Conservation (phyloP, 2,888 invertebrate genomes). For the Drosophila atripex region DNA sequence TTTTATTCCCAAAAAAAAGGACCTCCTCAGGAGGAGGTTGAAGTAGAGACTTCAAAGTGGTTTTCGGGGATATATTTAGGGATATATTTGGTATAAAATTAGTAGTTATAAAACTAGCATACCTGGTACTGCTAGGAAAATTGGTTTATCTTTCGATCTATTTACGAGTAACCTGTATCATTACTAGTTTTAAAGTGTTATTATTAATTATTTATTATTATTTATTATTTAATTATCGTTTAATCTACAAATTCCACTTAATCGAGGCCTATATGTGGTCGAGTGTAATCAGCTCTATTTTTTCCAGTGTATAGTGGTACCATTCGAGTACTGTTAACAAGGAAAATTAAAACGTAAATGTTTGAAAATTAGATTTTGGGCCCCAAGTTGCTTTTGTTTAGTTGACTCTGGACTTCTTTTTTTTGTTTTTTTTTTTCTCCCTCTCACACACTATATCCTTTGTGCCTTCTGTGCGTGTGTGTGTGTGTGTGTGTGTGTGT, state of each 20-base stretch:
- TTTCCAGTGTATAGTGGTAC: neutral
- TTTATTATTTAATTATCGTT: no score
- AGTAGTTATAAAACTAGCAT: no score
- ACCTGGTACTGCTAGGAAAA: slow-evolving; percentile 18
- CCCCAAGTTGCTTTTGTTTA: slow-evolving; percentile 68
- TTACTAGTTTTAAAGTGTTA: no score
- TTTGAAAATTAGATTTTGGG: slow-evolving; percentile 77
- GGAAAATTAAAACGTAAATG: slow-evolving; percentile 78
- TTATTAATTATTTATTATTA: no score
- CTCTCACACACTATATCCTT: slow-evolving; percentile 1
- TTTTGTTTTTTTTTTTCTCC: neutral
- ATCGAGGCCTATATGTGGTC: no score
- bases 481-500: slow-evolving; percentile 36
- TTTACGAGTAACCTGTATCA: no score
- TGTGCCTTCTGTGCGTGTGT: slow-evolving; percentile 24
- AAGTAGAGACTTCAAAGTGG: neutral
- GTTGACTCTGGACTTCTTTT: slow-evolving; percentile 13
- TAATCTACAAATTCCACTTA: no score
- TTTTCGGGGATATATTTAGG: neutral
- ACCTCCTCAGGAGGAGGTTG: neutral
- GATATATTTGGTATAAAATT: neutral
- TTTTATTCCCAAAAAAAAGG: neutral
- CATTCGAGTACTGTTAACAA: slow-evolving; percentile 71
- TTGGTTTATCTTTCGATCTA: no score
- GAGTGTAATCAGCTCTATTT: neutral